Evolutionary conservation across 2,797 vertebrate genomes (phyloP), one percentile per base, ranked within the genome.

Genomic region (Peromyscus melanophrys): DNA sequence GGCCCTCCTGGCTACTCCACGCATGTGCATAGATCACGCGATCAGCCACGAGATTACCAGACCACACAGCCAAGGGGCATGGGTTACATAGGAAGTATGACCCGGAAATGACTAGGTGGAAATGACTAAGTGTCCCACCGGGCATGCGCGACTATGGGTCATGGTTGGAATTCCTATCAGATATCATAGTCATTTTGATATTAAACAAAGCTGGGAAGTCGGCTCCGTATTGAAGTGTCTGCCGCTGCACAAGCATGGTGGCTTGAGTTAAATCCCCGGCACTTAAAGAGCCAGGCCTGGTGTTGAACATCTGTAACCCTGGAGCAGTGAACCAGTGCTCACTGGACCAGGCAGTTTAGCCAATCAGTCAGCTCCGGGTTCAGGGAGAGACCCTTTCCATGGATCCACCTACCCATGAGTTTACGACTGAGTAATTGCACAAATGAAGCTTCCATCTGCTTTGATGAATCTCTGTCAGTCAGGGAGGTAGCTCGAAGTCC

Each of bases 111-210:
- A 49, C 46, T 49, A 49, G 46, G 46, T 8, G 10, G 46, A 49
- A 49, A 49, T 1, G 46, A 49, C 46, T 1, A 49, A 49, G 46
- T 49, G 46, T 49, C 46, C 43, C 43, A 1, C 43, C 43, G 4
- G 43, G 43, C 43, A 49, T 10, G 46, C 8, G 1, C 46, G 46
- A 49, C 46, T 8, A 10, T 49, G 46, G 46, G 46, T 49, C 9
- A 8, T 49, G 46, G 46, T 49, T 49, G 46, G 46, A 49, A 49
- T 49, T 49, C 46, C 46, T 49, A 49, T 49, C 46, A 82, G 27
- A 65, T 63, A 25, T 95, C 12, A 61, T 65, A 94, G 81, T 73
- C 89, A 69, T 83, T 89, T 78, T 87, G 3, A 75, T 94, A 83
- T 16, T 67, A 85, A 85, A 49, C 31, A n/a, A 49, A n/a, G 43